Evolutionary conservation across 2,797 vertebrate genomes (phyloP).

Genomic region (Prionace glauca): DNA sequence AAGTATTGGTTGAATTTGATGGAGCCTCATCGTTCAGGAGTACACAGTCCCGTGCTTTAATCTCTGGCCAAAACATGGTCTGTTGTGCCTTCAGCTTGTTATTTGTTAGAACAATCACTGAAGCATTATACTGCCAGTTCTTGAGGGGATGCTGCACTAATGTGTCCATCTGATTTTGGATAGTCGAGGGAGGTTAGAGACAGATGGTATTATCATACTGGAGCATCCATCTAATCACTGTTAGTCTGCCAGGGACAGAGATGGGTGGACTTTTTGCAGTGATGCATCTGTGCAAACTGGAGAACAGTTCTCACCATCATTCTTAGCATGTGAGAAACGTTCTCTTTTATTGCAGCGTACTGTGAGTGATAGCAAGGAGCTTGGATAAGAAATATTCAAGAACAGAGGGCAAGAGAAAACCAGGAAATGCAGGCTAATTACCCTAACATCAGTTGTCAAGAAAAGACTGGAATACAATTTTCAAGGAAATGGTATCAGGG

Average conservation of each 20-base stretch:
- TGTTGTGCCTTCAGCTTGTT: neutral
- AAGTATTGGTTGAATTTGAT: neutral
- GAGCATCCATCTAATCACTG: neutral
- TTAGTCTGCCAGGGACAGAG: conserved; percentile 2
- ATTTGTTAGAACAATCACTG: neutral
- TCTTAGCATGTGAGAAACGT: neutral
- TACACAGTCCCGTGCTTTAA: neutral
- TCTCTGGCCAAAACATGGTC: neutral
- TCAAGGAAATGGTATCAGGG: neutral
- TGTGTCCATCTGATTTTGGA: neutral
- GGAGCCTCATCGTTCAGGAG: neutral
- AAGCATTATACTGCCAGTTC: conserved; percentile 1
- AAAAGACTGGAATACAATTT: neutral
- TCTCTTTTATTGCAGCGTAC: neutral
- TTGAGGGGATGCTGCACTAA: conserved; percentile 7
- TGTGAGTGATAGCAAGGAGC: neutral
- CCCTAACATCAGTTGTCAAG: neutral
- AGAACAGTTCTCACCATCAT: neutral
- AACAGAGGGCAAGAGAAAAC: neutral
- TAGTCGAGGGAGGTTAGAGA: neutral
- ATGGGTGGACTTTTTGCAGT: neutral
- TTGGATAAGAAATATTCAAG: neutral
- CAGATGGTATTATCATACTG: neutral
- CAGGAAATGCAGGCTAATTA: neutral
- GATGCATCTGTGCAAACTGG: neutral